These are phyloP conservation scores for Denticeps clupeoides DNA, from an alignment of 2,797 vertebrate genomes.

Conservation along the genomic window DNA sequence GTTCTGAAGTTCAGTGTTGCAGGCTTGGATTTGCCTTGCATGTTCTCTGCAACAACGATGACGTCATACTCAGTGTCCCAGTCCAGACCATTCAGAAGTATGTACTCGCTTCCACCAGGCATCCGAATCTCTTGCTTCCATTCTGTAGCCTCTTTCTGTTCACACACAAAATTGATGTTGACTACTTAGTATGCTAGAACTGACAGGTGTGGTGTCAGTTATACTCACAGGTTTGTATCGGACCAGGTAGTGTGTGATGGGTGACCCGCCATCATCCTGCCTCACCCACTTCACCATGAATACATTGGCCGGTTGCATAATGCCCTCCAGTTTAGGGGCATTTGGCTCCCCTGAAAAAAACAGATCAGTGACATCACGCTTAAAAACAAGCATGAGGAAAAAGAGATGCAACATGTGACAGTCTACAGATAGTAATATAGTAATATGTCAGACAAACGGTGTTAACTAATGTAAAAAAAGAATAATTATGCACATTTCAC, in stretches of 20 bases:
- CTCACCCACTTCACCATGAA: constrained; percentile 82
- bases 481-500: too few species aligned
- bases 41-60: constrained; percentile 82
- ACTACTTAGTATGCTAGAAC: too few species aligned
- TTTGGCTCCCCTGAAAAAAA: constrained; percentile 82
- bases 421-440: too few species aligned
- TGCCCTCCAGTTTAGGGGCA: constrained; percentile 78
- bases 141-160: constrained; percentile 63
- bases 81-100: constrained; percentile 72
- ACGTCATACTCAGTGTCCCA: constrained; percentile 92
- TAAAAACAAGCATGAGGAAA: constrained; percentile 1
- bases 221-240: constrained; percentile 85
- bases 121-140: constrained; percentile 86
- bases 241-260: constrained; percentile 87
- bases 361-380: constrained; percentile 26
- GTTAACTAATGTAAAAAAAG: too few species aligned
- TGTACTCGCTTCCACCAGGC: constrained; percentile 69
- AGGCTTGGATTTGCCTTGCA: constrained; percentile 83
- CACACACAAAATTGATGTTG: constrained; percentile 8
- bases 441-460: too few species aligned
- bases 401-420: constrained; percentile 10
- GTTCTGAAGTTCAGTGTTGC: constrained; percentile 76
- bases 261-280: constrained; percentile 93
- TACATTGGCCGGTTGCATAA: constrained; percentile 78
- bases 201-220: too few species aligned